phyloP scores from a whole-genome alignment of 2,888 invertebrate genomes.

The Amblyjoppa proteus region DNA sequence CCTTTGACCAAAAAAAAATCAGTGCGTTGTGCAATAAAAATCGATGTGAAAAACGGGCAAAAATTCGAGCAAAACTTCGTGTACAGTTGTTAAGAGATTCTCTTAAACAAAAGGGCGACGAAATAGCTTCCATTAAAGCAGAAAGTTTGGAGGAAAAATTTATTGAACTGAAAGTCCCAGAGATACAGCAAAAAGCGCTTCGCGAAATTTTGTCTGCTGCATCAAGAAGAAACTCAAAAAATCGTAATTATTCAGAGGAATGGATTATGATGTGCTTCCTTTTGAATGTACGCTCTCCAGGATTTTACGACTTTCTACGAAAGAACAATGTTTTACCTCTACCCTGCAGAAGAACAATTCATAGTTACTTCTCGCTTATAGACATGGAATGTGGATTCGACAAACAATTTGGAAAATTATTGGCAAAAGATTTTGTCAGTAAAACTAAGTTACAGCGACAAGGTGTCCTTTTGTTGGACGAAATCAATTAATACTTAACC shows the following conservation, averaged over 20 bases:
- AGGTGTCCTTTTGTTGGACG: constrained; percentile 64
- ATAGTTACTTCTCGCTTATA: constrained; percentile 45
- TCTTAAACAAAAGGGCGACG: background rate
- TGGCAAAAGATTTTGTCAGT: constrained; percentile 36
- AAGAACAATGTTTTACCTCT: constrained; percentile 40
- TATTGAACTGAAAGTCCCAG: constrained; percentile 7
- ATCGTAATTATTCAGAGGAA: constrained; percentile 57
- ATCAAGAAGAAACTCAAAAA: constrained; percentile 17
- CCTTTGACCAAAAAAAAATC: background rate
- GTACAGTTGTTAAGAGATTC: constrained; percentile 11
- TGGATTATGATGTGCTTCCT: constrained; percentile 61
- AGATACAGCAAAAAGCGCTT: constrained; percentile 29
- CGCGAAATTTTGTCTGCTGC: constrained; percentile 37
- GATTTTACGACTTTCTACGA: constrained; percentile 57
- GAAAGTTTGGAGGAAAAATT: constrained; percentile 2
- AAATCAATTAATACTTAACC: constrained; percentile 44
- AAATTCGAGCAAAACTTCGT: constrained; percentile 42
- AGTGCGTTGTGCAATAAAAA: background rate
- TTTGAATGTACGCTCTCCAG: constrained; percentile 61
- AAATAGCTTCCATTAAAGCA: constrained; percentile 41
- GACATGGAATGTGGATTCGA: constrained; percentile 63
- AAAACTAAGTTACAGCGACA: constrained; percentile 55
- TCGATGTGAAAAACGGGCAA: constrained; percentile 19
- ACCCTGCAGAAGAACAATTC: constrained; percentile 34
- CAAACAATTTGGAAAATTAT: constrained; percentile 50